A percentile compares a stretch with the other conserved stretches of the same genome.
Conservation (phyloP, 2,888 invertebrate genomes). For the Gerris lacustris region DNA sequence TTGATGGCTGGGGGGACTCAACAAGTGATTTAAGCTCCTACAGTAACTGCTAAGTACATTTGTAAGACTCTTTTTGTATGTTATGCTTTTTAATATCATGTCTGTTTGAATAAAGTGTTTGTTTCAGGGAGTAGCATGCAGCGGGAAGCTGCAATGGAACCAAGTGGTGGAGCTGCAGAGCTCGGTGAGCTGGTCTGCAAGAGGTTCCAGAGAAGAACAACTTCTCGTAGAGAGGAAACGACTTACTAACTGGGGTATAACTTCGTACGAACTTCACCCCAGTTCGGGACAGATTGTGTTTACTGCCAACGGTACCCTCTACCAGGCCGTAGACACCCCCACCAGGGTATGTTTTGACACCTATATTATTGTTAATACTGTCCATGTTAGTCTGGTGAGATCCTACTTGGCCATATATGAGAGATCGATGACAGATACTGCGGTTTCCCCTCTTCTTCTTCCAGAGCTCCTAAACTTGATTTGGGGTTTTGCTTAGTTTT, state of each 20-base stretch:
- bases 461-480: too few species aligned
- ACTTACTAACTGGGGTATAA: constrained; percentile 84
- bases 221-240: constrained; percentile 82
- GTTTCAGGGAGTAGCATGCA: background rate
- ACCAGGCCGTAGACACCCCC: constrained; percentile 66
- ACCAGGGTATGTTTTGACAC: constrained; percentile 44
- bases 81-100: too few species aligned
- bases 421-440: too few species aligned
- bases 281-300: constrained; percentile 76
- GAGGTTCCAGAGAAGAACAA: constrained; percentile 70
- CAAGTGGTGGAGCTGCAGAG: constrained; percentile 64
- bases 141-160: constrained; percentile 58
- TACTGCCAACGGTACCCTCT: constrained; percentile 77
- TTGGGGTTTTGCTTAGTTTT: too few species aligned
- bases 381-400: too few species aligned
- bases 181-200: constrained; percentile 37
- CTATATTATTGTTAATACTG: background rate
- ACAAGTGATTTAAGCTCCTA: too few species aligned
- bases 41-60: too few species aligned
- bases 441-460: too few species aligned
- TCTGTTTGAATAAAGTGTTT: background rate
- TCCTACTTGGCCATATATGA: too few species aligned
- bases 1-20: too few species aligned
- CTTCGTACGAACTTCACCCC: constrained; percentile 78
- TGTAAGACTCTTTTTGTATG: too few species aligned